Evolutionary conservation across 2,113 vertebrate species (phyloP).

Genomic region (Chrysochloris asiatica): DNA sequence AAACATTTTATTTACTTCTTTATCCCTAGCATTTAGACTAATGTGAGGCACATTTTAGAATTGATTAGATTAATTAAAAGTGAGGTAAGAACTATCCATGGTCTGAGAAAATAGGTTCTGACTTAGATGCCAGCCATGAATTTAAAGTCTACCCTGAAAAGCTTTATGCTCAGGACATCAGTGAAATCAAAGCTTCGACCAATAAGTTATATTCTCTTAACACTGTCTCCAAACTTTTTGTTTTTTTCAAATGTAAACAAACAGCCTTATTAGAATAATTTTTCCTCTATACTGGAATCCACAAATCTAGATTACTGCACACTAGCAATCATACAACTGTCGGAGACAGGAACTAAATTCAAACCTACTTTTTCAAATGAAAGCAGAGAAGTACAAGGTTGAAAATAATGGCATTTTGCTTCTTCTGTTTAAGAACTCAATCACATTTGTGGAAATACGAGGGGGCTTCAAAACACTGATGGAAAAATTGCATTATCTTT

Average conservation of each 20-base stretch:
- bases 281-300: background rate
- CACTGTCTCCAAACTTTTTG: background rate
- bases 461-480: too few relatives aligned
- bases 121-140: background rate
- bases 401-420: conserved; percentile 5
- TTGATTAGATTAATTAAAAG: conserved; percentile 7
- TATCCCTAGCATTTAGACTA: background rate
- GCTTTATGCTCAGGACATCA: conserved; percentile 3
- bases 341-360: conserved; percentile 28
- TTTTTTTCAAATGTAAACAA: background rate
- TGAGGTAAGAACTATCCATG: background rate
- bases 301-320: background rate
- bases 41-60: background rate
- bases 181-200: conserved; percentile 48
- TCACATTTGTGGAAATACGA: too few relatives aligned
- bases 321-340: background rate
- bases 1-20: background rate
- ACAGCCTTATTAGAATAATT: background rate
- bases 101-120: background rate
- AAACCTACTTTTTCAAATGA: too few relatives aligned
- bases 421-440: background rate
- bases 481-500: too few relatives aligned
- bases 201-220: background rate
- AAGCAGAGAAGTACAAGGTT: background rate
- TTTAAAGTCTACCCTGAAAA: background rate